Percentiles rank a stretch among this genome's conserved stretches.
Evolutionary conservation across 2,797 vertebrate species (phyloP).

Genomic region (Phrynocephalus guinanensis): DNA sequence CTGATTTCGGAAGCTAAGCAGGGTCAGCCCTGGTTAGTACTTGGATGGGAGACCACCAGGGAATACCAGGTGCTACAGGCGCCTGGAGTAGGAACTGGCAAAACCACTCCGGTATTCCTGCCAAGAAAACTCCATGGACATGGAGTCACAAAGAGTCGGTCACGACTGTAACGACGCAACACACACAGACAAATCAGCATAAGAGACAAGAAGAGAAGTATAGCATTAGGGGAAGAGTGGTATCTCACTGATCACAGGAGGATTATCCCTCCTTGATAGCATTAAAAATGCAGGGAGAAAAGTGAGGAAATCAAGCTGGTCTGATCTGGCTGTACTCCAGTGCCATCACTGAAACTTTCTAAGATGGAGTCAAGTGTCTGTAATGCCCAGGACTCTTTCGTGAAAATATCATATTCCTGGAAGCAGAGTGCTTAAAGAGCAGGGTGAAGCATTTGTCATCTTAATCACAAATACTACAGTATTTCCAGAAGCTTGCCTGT

Average conservation of each 20-base stretch:
- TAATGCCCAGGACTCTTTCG: neutral
- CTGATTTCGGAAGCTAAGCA: too few species aligned
- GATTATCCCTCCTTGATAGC: neutral
- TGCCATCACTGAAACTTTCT: neutral
- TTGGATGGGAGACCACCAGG: too few species aligned
- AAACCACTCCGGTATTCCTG: too few species aligned
- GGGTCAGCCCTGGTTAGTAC: too few species aligned
- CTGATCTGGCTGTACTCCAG: neutral
- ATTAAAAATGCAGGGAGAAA: neutral
- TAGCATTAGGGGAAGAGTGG: neutral
- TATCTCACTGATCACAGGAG: neutral
- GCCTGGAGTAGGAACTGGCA: too few species aligned
- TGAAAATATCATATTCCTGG: conserved; percentile 9
- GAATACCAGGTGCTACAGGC: too few species aligned
- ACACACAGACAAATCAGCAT: neutral
- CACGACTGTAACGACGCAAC: too few species aligned
- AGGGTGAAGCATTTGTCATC: conserved; percentile 1
- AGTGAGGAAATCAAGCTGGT: neutral
- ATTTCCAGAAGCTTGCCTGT: neutral
- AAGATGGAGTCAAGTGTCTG: neutral
- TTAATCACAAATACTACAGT: neutral
- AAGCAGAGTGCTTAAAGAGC: neutral
- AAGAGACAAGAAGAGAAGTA: neutral
- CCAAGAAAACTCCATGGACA: too few species aligned
- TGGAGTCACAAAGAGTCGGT: too few species aligned